Conservation (phyloP, 2,888 invertebrate species). For the Eustalomyia histrio region DNA sequence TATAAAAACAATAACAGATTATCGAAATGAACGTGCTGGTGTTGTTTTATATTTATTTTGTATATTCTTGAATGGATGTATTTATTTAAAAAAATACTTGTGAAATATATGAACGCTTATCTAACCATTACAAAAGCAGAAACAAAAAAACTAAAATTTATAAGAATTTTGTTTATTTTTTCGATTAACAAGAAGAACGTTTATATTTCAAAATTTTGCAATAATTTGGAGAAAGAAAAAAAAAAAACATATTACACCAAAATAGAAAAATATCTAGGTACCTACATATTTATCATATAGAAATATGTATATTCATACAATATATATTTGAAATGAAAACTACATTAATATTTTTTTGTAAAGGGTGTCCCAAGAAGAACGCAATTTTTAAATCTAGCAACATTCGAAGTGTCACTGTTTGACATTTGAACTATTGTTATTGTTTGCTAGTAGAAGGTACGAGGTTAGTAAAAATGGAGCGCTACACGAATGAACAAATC, state of each 20-base stretch:
- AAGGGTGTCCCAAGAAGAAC: no score
- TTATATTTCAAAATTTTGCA: slow-evolving; percentile 32
- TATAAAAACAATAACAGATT: slow-evolving; percentile 18
- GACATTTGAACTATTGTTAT: no score
- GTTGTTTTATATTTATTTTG: not conserved
- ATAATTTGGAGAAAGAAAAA: not conserved
- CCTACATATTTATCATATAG: not conserved
- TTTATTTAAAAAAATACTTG: not conserved
- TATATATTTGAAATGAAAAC: not conserved
- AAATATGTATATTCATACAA: not conserved
- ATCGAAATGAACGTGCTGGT: slow-evolving; percentile 15
- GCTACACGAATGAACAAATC: no score
- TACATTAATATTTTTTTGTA: not conserved
- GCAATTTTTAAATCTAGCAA: no score
- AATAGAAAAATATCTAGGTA: not conserved
- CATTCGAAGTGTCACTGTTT: no score
- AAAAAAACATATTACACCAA: not conserved
- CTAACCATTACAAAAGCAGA: slow-evolving; percentile 7
- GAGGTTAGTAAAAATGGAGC: no score
- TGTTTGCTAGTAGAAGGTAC: no score
- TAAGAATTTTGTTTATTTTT: slow-evolving; percentile 27
- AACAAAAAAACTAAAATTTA: slow-evolving; percentile 13
- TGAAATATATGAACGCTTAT: not conserved
- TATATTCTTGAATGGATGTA: not conserved
- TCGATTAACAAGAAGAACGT: slow-evolving; percentile 17